These are phyloP conservation scores for Podarcis raffonei DNA, from an alignment of 2,113 vertebrate genomes.

Conservation along the genomic window DNA sequence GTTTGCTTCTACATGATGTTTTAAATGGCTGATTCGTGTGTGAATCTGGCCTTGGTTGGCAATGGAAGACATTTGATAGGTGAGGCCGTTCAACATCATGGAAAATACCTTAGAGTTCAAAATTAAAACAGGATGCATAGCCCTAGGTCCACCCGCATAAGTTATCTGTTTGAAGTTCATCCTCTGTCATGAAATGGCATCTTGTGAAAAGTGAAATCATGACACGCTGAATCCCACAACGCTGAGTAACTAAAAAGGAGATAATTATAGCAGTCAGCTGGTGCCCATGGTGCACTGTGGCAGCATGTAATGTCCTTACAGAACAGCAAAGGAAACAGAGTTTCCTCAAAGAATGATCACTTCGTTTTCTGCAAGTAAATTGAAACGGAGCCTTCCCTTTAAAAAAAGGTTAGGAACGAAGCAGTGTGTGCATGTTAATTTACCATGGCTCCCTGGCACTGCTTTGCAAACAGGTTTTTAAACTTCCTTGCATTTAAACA, in stretches of 20 bases:
- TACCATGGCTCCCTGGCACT: not conserved
- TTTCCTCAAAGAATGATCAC: not conserved
- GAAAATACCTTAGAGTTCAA: slow-evolving; percentile 12
- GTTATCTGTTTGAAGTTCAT: slow-evolving; percentile 10
- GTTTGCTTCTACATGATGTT: too few relatives aligned
- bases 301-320: not conserved
- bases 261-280: slow-evolving; percentile 9
- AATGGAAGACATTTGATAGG: not conserved
- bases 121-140: not conserved
- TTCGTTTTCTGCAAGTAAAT: not conserved
- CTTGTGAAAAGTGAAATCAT: slow-evolving; percentile 3
- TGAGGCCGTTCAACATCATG: not conserved
- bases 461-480: not conserved
- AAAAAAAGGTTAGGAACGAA: not conserved
- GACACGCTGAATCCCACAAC: not conserved
- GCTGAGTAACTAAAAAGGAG: not conserved
- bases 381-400: not conserved
- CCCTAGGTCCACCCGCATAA: not conserved
- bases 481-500: not conserved
- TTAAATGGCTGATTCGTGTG: not conserved
- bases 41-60: not conserved
- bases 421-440: not conserved
- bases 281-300: not conserved
- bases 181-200: slow-evolving; percentile 2
- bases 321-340: not conserved